Percentiles rank a stretch among this genome's conserved stretches.
Evolutionary conservation across 2,113 vertebrate species (phyloP).

Genomic region (Xiphorhynchus elegans): DNA sequence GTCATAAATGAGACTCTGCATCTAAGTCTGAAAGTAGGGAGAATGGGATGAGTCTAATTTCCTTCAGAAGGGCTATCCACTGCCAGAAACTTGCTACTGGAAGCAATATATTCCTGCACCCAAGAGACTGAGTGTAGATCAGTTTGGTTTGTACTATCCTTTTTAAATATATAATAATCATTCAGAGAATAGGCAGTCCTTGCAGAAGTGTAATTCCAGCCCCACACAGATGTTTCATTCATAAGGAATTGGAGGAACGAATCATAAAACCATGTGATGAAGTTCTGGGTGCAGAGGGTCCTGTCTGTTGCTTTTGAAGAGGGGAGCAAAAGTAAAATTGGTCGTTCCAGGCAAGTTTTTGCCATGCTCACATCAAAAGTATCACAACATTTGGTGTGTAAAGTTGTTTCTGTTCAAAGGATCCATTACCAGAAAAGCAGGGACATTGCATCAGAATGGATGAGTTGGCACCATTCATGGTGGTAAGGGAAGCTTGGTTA

Average conservation of each 20-base stretch:
- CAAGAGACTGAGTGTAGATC: background rate
- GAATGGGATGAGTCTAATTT: background rate
- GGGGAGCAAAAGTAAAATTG: background rate
- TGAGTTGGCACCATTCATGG: slow-evolving; percentile 8
- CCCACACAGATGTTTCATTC: background rate
- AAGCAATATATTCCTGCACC: background rate
- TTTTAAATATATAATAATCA: background rate
- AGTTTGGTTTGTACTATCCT: background rate
- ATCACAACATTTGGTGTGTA: background rate
- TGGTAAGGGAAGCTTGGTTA: slow-evolving; percentile 43
- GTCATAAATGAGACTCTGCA: background rate
- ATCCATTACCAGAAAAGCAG: background rate
- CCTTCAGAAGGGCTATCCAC: background rate
- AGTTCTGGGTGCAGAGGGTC: background rate
- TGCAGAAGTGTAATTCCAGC: background rate
- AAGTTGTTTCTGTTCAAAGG: background rate
- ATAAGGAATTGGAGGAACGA: background rate
- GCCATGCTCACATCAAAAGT: background rate
- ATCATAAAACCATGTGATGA: background rate
- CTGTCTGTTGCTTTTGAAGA: background rate
- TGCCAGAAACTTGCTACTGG: background rate
- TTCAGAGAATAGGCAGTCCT: background rate
- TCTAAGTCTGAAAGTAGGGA: background rate
- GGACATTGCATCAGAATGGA: background rate
- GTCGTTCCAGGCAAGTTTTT: background rate